phyloP scores from a whole-genome alignment of 2,797 vertebrate genomes.

The Acanthornis magna region DNA sequence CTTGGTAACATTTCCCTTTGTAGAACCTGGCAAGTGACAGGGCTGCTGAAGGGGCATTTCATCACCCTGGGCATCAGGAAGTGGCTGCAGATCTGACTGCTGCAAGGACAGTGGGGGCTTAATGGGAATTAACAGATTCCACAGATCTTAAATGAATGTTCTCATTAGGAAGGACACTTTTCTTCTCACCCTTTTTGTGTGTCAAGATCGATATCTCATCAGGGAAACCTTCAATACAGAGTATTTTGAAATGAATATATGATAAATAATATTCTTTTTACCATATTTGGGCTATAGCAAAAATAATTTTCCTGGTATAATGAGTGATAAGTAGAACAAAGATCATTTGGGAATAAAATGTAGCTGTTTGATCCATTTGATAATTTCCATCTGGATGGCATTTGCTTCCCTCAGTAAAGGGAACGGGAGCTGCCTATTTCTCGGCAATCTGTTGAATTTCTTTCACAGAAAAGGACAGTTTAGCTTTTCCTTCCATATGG shows the following conservation, averaged over 20 bases:
- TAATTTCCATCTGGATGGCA: conserved; percentile 60
- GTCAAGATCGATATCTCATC: not conserved
- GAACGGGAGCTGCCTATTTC: conserved; percentile 27
- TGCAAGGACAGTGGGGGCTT: not conserved
- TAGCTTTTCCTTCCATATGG: conserved; percentile 29
- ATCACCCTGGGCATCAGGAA: not conserved
- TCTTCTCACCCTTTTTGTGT: not conserved
- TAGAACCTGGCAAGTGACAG: not conserved
- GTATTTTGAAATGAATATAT: not conserved
- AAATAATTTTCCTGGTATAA: not conserved
- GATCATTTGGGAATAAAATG: conserved; percentile 33
- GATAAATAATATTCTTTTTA: not conserved
- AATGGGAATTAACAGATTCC: not conserved
- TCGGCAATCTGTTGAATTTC: conserved; percentile 49
- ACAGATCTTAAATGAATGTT: not conserved
- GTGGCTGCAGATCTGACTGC: not conserved
- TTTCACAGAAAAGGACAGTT: conserved; percentile 6
- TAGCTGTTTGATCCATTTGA: conserved; percentile 41
- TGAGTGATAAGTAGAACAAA: conserved; percentile 39
- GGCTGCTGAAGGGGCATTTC: not conserved
- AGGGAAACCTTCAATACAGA: not conserved
- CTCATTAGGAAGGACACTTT: not conserved
- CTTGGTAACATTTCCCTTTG: not conserved
- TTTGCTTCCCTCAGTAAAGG: not conserved
- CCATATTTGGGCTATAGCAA: not conserved